Evolutionary conservation across 64 coral and sea anemone genomes (phyloP).

Genomic region (Stichodactyla helianthus): DNA sequence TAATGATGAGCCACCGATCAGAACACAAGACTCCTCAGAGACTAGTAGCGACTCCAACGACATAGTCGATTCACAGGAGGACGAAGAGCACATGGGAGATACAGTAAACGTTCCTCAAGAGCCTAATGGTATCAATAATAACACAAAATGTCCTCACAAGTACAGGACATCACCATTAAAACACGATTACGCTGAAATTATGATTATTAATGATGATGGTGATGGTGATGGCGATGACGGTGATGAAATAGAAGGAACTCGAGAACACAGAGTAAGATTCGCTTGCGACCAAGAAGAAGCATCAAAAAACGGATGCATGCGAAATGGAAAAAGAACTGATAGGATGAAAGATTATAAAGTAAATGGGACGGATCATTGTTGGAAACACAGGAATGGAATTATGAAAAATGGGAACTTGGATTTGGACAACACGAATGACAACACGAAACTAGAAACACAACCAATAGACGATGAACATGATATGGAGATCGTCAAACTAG

Average conservation of each 20-base stretch:
- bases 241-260: background rate
- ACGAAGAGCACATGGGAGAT: background rate
- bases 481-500: conserved; percentile 5
- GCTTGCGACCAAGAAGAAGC: background rate
- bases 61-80: background rate
- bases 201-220: background rate
- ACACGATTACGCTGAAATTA: conserved; percentile 6
- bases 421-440: background rate
- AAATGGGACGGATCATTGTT: background rate
- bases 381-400: background rate
- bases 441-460: background rate
- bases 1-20: background rate
- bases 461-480: background rate
- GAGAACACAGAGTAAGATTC: background rate
- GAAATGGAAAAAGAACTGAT: background rate
- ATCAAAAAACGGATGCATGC: background rate
- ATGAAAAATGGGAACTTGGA: background rate
- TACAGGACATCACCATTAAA: background rate
- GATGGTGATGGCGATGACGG: background rate
- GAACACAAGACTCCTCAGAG: background rate
- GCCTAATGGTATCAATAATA: background rate
- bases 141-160: background rate
- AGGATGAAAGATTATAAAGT: background rate
- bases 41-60: background rate
- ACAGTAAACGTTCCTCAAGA: background rate